Conservation (phyloP, 2,113 vertebrate species). For the Polypterus bichir region DNA sequence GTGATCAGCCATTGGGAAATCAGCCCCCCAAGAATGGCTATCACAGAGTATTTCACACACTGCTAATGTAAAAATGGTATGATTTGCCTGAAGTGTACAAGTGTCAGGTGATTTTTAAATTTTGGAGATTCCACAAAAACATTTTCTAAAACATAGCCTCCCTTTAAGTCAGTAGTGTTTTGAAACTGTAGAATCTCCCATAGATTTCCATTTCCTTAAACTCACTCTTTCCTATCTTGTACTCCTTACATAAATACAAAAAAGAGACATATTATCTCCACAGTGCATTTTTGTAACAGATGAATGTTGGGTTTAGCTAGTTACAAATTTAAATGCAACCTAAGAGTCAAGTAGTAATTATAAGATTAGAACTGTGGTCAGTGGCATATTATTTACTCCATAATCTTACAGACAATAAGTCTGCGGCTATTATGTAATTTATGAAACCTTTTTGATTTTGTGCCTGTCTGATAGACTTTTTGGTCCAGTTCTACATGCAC, state of each 20-base stretch:
- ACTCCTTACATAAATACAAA: constrained; percentile 20
- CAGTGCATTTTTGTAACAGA: constrained; percentile 17
- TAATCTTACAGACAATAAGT: constrained; percentile 21
- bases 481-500: neutral
- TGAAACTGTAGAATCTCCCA: too few species aligned
- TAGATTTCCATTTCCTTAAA: too few species aligned
- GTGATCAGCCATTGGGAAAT: too few species aligned
- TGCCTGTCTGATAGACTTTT: neutral
- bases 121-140: too few species aligned
- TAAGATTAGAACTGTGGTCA: constrained; percentile 16
- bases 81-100: too few species aligned
- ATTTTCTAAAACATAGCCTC: too few species aligned
- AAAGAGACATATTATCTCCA: constrained; percentile 8
- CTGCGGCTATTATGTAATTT: constrained; percentile 16
- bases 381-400: constrained; percentile 17
- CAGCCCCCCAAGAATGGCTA: too few species aligned
- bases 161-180: too few species aligned
- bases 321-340: constrained; percentile 19
- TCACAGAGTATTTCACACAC: too few species aligned
- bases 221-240: constrained; percentile 9
- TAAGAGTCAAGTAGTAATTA: constrained; percentile 12
- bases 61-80: too few species aligned
- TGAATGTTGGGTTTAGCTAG: constrained; percentile 18
- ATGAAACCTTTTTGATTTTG: constrained; percentile 18
- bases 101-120: too few species aligned